Evolutionary conservation across 2,888 invertebrate genomes (phyloP).

Genomic region (Heliconius erato): DNA sequence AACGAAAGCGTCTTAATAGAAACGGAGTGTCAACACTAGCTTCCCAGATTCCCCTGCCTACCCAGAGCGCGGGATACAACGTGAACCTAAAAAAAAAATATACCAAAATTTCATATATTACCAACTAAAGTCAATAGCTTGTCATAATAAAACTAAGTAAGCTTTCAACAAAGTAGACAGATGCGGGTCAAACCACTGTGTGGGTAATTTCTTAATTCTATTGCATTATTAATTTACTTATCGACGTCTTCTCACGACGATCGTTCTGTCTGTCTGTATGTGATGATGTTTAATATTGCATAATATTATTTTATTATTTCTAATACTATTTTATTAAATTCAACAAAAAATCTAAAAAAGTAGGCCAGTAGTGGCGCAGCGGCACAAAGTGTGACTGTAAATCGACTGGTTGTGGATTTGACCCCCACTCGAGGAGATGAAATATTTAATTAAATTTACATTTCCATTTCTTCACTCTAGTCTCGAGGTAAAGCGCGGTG

Average conservation of each 20-base stretch:
- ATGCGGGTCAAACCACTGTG: conserved; percentile 14
- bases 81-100: not conserved
- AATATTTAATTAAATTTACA: too few species aligned
- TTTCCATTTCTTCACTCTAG: too few species aligned
- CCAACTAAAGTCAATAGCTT: not conserved
- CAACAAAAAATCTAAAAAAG: not conserved
- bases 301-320: not conserved
- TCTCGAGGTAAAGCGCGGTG: too few species aligned
- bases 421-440: too few species aligned
- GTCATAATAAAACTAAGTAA: not conserved
- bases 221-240: conserved; percentile 28
- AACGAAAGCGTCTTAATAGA: too few species aligned
- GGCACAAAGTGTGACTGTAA: too few species aligned
- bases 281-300: conserved; percentile 7
- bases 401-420: too few species aligned
- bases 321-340: not conserved
- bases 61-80: too few species aligned
- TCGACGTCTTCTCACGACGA: conserved; percentile 31
- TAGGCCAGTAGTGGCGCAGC: too few species aligned
- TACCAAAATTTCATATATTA: not conserved
- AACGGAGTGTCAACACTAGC: too few species aligned
- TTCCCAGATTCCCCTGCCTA: too few species aligned
- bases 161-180: conserved; percentile 11
- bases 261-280: conserved; percentile 6
- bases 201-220: conserved; percentile 20